These are phyloP conservation scores for Nomada fucata DNA, from an alignment of 2,888 invertebrate genomes.

Conservation along the genomic window DNA sequence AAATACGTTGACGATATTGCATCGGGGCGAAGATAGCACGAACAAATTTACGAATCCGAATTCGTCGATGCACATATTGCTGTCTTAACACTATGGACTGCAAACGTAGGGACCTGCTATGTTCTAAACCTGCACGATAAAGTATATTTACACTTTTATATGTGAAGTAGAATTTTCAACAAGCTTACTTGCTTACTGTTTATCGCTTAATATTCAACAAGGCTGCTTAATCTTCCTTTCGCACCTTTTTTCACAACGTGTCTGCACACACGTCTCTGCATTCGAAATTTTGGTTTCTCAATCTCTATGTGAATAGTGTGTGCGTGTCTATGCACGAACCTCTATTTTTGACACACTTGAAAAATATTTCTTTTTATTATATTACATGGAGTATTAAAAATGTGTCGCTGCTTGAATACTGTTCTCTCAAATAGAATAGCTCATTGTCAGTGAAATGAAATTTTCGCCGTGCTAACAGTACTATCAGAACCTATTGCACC, in stretches of 20 bases:
- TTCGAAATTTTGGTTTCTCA: slow-evolving; percentile 1
- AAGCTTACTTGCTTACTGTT: slow-evolving; percentile 14
- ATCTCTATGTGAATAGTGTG: neutral
- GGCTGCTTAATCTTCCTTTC: slow-evolving; percentile 9
- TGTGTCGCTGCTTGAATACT: neutral
- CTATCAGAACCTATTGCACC: no score
- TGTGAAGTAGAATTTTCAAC: slow-evolving; percentile 32
- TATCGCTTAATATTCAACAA: slow-evolving; percentile 24
- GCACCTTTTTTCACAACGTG: neutral
- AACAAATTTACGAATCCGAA: neutral
- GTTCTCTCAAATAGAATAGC: no score
- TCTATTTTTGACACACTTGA: neutral
- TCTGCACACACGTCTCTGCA: neutral
- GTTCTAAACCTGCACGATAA: slow-evolving; percentile 48
- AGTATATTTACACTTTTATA: slow-evolving; percentile 27
- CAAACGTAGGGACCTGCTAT: slow-evolving; percentile 14
- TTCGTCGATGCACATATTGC: neutral
- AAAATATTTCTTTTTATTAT: neutral
- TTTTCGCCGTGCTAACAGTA: neutral
- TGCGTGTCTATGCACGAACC: neutral
- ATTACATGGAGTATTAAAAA: slow-evolving; percentile 15
- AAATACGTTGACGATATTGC: neutral
- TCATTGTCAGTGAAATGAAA: neutral
- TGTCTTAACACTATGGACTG: neutral
- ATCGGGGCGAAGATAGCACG: neutral